Evolutionary conservation across 1,140 invertebrate species (phyloP).

Genomic region (Helicoverpa armigera): DNA sequence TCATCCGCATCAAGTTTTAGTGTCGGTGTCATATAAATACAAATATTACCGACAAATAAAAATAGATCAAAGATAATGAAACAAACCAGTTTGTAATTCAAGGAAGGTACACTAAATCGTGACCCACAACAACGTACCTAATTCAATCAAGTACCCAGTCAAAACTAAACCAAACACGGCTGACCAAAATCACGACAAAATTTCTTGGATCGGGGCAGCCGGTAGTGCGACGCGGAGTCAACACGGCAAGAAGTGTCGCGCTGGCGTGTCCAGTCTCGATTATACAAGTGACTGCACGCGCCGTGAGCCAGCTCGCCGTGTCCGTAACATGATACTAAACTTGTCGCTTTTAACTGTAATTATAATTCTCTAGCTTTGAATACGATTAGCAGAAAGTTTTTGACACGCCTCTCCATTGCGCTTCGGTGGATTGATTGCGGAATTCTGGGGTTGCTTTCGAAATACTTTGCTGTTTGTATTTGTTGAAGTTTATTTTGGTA

Average conservation of each 20-base stretch:
- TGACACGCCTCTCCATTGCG: slow-evolving; percentile 30
- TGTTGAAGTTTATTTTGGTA: neutral
- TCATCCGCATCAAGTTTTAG: slow-evolving; percentile 1
- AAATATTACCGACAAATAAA: neutral
- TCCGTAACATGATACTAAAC: slow-evolving; percentile 52
- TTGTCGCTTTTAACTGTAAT: slow-evolving; percentile 59
- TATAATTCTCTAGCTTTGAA: slow-evolving; percentile 44
- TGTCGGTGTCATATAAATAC: neutral
- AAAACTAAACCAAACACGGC: slow-evolving; percentile 37
- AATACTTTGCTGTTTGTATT: neutral
- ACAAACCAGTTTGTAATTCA: slow-evolving; percentile 5
- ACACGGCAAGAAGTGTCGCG: slow-evolving; percentile 45
- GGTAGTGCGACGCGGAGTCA: slow-evolving; percentile 44
- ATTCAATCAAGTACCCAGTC: slow-evolving; percentile 32
- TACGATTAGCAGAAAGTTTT: slow-evolving; percentile 38
- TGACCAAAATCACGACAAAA: slow-evolving; percentile 33
- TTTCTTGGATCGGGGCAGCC: slow-evolving; percentile 19
- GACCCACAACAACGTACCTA: slow-evolving; percentile 9
- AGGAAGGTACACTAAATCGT: slow-evolving; percentile 6
- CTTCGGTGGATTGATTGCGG: slow-evolving; percentile 14
- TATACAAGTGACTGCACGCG: slow-evolving; percentile 75
- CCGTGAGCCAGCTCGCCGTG: slow-evolving; percentile 64
- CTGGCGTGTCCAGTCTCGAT: slow-evolving; percentile 72
- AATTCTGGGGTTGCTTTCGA: slow-evolving; percentile 19
- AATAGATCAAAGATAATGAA: neutral